These are phyloP conservation scores for Ceratina calcarata DNA, from an alignment of 1,140 invertebrate species.

Conservation along the genomic window DNA sequence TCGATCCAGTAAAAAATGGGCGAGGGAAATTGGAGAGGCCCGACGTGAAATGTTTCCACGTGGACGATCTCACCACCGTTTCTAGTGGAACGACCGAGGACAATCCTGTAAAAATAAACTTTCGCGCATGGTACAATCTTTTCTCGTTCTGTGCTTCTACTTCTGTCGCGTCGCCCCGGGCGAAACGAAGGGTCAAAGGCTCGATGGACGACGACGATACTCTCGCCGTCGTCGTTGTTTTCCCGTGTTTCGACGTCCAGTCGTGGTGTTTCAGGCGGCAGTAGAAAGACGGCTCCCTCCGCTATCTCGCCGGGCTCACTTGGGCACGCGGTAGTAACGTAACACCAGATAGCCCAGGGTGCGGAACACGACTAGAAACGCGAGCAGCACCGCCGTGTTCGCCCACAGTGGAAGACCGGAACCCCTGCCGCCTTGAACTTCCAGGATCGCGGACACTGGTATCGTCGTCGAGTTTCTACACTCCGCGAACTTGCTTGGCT, in stretches of 20 bases:
- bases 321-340: conserved; percentile 86
- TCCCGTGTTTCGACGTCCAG: background rate
- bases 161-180: background rate
- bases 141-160: conserved; percentile 6
- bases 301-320: conserved; percentile 73
- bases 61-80: background rate
- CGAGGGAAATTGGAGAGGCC: background rate
- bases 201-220: background rate
- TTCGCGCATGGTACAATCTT: conserved; percentile 8
- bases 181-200: conserved; percentile 40
- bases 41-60: background rate
- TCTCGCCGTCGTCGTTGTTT: conserved; percentile 9
- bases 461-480: conserved; percentile 84
- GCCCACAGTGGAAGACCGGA: conserved; percentile 85
- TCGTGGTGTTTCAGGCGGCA: conserved; percentile 7
- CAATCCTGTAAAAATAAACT: conserved; percentile 48
- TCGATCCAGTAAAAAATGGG: background rate
- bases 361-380: conserved; percentile 88
- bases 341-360: conserved; percentile 88
- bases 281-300: conserved; percentile 22
- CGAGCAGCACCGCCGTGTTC: conserved; percentile 87
- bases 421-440: conserved; percentile 83
- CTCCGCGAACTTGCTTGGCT: conserved; percentile 85
- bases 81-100: background rate
- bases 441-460: conserved; percentile 85